Conservation (phyloP, 2,888 invertebrate genomes). For the Drosophila leonis region DNA sequence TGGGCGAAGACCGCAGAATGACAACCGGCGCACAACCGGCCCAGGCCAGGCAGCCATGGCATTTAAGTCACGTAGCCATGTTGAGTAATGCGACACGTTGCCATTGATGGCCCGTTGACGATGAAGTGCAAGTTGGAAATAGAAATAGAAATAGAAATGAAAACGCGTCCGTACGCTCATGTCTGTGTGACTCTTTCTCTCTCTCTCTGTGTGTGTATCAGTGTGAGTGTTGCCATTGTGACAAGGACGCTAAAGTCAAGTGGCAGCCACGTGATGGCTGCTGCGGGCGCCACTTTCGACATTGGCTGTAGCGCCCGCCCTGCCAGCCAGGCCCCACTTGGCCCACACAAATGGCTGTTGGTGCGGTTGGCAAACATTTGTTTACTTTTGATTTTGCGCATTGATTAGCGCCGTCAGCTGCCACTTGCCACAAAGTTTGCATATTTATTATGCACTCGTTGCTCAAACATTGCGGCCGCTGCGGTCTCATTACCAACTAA, state of each 20-base stretch:
- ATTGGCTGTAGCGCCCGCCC: not conserved
- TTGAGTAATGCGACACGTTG: constrained; percentile 82
- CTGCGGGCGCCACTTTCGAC: constrained; percentile 39
- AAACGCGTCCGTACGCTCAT: constrained; percentile 27
- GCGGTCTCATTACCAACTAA: constrained; percentile 54
- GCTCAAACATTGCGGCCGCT: constrained; percentile 61
- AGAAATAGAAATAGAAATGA: constrained; percentile 57
- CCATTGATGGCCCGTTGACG: constrained; percentile 80
- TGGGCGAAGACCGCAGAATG: constrained; percentile 57
- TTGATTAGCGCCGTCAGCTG: constrained; percentile 63
- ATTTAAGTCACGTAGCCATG: constrained; percentile 80
- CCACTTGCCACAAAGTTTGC: constrained; percentile 63
- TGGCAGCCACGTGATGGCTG: constrained; percentile 62
- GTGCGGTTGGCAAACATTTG: constrained; percentile 26
- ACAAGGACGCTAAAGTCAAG: constrained; percentile 63
- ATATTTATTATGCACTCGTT: constrained; percentile 74
- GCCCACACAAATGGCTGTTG: not conserved
- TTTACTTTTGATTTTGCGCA: constrained; percentile 68
- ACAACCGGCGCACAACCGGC: constrained; percentile 5
- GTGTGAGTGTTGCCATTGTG: constrained; percentile 52
- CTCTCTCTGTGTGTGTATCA: constrained; percentile 1
- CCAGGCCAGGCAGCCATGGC: constrained; percentile 42
- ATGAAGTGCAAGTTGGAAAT: constrained; percentile 78
- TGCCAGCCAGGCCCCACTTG: not conserved
- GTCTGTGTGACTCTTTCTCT: constrained; percentile 9